Base-by-base conservation (phyloP, 2,888 invertebrate genomes). In the Malacosoma neustria region DNA sequence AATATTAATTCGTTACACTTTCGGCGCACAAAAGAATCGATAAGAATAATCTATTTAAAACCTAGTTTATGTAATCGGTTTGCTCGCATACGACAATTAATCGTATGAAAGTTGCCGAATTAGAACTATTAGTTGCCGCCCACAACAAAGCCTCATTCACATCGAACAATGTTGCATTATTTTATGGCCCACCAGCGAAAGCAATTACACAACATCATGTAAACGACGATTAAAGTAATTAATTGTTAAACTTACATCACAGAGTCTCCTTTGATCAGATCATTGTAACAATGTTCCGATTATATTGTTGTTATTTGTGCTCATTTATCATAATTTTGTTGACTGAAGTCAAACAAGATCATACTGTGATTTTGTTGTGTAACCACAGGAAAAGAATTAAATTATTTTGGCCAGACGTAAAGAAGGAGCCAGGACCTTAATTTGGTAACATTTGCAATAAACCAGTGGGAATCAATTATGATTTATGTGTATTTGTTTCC, bases 181-280 rank as follows among this genome's bases (percentile, higher is more conserved):
- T 77, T 76, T 76, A 76, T 65, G 52, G 56, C 49, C 41, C 48
- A 51, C 48, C 39, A 56, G 74, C 75, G 80, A 80, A 81, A 77
- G 77, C 70, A 63, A 39, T 82, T 81, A 61, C 67, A 70, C 56
- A 81, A 76, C 54, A 48, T 46, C 61, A 67, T 60, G 62, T 74
- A 71, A 76, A 74, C 64, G 71, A 59, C 69, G 62, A 72, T 80
- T 73, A 77, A 74, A 70, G 71, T 80, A 79, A 84, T 79, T 81
- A 81, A 84, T 81, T 67, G 62, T 55, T 61, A 52, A 62, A 65
- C 61, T 72, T 79, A 69, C 70, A 64, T 75, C 70, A 73, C 53
- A 62, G 43, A 43, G 49, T 38, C 51, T 45, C 48, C 56, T 62
- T 68, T 65, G 57, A 67, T 57, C 48, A 29, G 45, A 43, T 51